These are phyloP conservation scores for Denticeps clupeoides DNA, from an alignment of 2,797 vertebrate species.

Conservation along the genomic window DNA sequence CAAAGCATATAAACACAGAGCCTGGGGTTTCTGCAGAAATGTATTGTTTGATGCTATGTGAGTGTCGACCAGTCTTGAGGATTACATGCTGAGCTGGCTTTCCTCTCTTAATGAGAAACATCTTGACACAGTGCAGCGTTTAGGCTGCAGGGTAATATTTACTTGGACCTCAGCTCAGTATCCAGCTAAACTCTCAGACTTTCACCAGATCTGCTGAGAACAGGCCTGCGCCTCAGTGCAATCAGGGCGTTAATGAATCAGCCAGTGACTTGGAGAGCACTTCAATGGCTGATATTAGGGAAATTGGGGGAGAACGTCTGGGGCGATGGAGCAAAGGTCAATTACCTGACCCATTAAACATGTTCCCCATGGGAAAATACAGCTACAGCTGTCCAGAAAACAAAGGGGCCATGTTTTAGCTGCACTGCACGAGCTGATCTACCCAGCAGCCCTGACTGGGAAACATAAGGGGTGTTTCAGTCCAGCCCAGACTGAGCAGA, in stretches of 20 bases:
- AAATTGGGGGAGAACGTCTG: constrained; percentile 11
- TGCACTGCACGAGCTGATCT: constrained; percentile 14
- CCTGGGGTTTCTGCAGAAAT: constrained; percentile 3
- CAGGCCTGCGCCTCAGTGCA: background rate
- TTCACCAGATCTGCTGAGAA: too few relatives aligned
- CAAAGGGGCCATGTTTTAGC: constrained; percentile 13
- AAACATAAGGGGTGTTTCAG: too few relatives aligned
- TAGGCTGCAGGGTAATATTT: too few relatives aligned
- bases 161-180: too few relatives aligned
- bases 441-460: constrained; percentile 1
- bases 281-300: constrained; percentile 10
- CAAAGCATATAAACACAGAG: constrained; percentile 28
- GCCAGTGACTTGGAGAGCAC: background rate
- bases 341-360: constrained; percentile 36
- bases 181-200: too few relatives aligned
- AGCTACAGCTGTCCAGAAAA: constrained; percentile 24
- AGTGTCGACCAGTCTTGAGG: too few relatives aligned
- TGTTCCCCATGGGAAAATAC: constrained; percentile 18
- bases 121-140: too few relatives aligned
- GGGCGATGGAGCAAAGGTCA: constrained; percentile 10
- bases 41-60: too few relatives aligned
- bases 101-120: too few relatives aligned
- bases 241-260: background rate
- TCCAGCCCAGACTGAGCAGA: constrained; percentile 17
- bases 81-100: too few relatives aligned